Percentiles rank a stretch among this genome's conserved stretches.
These are phyloP conservation scores for Emmelina monodactyla DNA, from an alignment of 2,888 invertebrate species.

Conservation along the genomic window DNA sequence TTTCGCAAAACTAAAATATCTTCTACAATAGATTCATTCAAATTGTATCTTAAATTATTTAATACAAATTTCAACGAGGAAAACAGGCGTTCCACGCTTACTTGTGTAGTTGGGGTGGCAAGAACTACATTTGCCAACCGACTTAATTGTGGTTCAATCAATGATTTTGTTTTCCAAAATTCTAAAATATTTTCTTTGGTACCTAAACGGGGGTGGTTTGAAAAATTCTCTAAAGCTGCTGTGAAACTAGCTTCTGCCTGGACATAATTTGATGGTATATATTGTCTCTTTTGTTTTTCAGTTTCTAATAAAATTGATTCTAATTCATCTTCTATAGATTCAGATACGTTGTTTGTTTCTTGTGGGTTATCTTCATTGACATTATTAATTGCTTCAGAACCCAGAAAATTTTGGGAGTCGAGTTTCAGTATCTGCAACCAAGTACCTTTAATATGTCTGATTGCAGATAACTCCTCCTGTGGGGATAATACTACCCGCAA, in stretches of 20 bases:
- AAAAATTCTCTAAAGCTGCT: conserved; percentile 6
- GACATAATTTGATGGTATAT: not conserved
- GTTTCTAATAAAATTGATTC: conserved; percentile 2
- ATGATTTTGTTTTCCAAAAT: conserved; percentile 7
- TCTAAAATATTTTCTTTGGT: not conserved
- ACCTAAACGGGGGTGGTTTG: not conserved
- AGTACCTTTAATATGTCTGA: conserved; percentile 1
- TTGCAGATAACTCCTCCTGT: conserved; percentile 1
- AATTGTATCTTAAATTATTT: conserved; percentile 8
- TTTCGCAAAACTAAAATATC: conserved; percentile 7
- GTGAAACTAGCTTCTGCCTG: not conserved
- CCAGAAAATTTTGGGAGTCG: not conserved
- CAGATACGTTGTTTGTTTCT: not conserved
- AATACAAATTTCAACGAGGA: conserved; percentile 15
- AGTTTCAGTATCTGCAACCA: not conserved
- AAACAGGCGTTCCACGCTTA: conserved; percentile 16
- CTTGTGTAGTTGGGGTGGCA: conserved; percentile 14
- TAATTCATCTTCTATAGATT: not conserved
- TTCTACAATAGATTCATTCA: conserved; percentile 6
- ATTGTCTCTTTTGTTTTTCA: not conserved
- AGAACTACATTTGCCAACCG: conserved; percentile 6
- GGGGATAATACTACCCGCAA: not conserved
- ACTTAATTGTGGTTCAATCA: conserved; percentile 9
- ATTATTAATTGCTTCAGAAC: not conserved
- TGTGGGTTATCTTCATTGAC: too few relatives aligned